Evolutionary conservation across 2,888 invertebrate species (phyloP).

Genomic region (Eupsilia transversa): DNA sequence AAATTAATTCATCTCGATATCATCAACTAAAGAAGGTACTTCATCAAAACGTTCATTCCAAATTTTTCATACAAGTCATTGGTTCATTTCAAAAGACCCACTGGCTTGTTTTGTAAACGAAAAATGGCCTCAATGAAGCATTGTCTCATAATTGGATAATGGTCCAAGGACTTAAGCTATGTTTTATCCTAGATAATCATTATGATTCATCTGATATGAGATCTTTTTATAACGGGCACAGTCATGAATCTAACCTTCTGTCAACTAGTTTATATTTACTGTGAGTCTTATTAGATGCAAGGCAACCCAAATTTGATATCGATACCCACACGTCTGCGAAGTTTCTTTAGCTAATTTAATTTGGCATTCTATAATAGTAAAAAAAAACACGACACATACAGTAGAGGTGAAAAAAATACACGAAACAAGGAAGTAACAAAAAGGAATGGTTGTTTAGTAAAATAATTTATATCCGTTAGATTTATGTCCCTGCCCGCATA

Average conservation of each 20-base stretch:
- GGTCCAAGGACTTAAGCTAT: constrained; percentile 32
- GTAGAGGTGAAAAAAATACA: not conserved
- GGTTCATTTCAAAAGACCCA: not conserved
- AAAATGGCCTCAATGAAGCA: constrained; percentile 1
- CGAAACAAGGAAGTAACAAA: constrained; percentile 52
- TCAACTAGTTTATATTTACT: not conserved
- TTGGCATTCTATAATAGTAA: not conserved
- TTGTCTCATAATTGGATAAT: constrained; percentile 44
- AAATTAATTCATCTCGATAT: not conserved
- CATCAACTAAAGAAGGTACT: not conserved
- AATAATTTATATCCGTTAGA: constrained; percentile 61
- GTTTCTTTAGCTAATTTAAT: not conserved
- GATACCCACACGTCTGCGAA: not conserved
- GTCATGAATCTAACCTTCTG: constrained; percentile 11
- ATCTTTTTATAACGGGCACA: constrained; percentile 17
- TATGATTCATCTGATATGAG: constrained; percentile 39
- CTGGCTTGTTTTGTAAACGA: constrained; percentile 5
- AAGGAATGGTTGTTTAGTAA: constrained; percentile 35
- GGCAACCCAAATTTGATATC: not conserved
- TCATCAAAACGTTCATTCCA: not conserved
- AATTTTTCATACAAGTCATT: not conserved
- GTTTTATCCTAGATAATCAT: constrained; percentile 31
- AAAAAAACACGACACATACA: not conserved
- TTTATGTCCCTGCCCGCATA: constrained; percentile 80
- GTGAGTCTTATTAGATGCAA: not conserved